These are phyloP conservation scores for Anastrepha obliqua DNA, from an alignment of 1,140 invertebrate genomes.

Conservation along the genomic window DNA sequence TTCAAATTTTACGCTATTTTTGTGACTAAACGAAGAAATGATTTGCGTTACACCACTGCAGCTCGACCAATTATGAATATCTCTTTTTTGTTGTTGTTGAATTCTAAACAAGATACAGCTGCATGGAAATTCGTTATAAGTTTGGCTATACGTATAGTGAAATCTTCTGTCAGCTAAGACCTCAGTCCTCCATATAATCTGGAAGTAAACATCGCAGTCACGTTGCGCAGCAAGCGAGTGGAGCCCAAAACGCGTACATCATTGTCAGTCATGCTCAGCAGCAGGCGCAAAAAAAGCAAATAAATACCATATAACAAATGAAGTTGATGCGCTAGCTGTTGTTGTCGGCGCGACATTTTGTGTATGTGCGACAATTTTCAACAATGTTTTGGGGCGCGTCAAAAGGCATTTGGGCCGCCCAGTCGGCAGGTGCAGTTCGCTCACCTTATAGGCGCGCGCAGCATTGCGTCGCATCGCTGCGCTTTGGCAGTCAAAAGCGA, in stretches of 20 bases:
- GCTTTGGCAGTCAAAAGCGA: slow-evolving; percentile 2
- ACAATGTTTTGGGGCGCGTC: slow-evolving; percentile 19
- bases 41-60: background rate
- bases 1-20: background rate
- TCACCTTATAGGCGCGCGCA: background rate
- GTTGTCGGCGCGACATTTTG: background rate
- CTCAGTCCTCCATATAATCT: slow-evolving; percentile 10
- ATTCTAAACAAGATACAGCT: background rate
- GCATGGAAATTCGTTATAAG: background rate
- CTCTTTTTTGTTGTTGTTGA: background rate
- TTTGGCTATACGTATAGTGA: background rate
- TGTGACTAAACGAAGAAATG: background rate
- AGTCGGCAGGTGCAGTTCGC: background rate
- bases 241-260: background rate
- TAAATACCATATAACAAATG: background rate
- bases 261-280: background rate
- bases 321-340: background rate
- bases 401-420: slow-evolving; percentile 27
- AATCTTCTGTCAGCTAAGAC: background rate
- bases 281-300: background rate
- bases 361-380: slow-evolving; percentile 21
- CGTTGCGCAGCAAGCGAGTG: background rate
- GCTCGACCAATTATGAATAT: background rate
- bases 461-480: background rate
- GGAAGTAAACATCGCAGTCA: slow-evolving; percentile 48